These are phyloP conservation scores for Halcyon malimbica DNA, from an alignment of 2,113 vertebrate genomes.

Conservation along the genomic window DNA sequence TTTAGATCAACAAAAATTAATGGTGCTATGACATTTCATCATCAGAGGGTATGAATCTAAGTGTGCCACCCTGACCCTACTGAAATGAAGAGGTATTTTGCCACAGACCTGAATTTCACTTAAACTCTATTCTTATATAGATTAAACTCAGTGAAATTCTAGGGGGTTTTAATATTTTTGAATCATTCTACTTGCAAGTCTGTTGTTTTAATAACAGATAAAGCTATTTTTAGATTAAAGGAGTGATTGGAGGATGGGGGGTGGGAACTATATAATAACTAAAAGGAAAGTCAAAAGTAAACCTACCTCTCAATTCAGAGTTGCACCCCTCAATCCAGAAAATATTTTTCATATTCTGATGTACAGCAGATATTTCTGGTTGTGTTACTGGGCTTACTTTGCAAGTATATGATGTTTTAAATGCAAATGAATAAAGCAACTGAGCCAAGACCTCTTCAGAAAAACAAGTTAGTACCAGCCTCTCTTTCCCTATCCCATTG, in stretches of 20 bases:
- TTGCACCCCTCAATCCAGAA: neutral
- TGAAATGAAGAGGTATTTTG: neutral
- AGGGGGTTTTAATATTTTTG: neutral
- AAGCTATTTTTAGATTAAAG: neutral
- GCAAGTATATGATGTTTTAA: neutral
- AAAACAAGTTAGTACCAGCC: neutral
- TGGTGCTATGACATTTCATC: neutral
- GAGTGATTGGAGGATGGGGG: neutral
- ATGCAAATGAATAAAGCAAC: neutral
- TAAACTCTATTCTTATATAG: neutral
- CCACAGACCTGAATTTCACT: neutral
- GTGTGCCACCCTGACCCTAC: neutral
- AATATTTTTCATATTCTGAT: neutral
- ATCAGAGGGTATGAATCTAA: neutral
- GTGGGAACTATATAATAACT: neutral
- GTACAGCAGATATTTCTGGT: neutral
- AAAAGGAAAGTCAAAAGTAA: neutral
- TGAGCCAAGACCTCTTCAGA: neutral
- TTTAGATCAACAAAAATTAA: conserved; percentile 17
- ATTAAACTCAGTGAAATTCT: neutral
- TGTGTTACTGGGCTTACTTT: neutral
- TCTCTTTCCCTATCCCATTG: neutral
- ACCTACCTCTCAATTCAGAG: neutral
- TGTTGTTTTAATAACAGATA: neutral
- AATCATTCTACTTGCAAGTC: neutral